Base-by-base conservation (phyloP, 2,113 vertebrate species). In the Protobothrops mucrosquamatus region DNA sequence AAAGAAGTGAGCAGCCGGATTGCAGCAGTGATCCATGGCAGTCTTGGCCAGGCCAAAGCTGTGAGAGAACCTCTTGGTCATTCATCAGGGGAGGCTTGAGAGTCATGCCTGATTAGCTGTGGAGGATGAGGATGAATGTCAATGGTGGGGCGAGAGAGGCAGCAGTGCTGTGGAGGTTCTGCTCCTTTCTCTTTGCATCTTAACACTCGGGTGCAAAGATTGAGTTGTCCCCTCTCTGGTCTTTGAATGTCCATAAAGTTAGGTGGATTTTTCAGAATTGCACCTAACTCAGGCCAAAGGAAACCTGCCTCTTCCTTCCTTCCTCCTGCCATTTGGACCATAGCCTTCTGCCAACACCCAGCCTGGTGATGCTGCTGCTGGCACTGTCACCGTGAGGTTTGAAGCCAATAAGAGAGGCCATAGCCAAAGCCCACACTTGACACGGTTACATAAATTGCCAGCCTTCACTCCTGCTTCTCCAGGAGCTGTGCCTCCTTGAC, bases 191-290 rank as follows among this genome's bases (percentile, higher is more conserved):
- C 61, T 54, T n/a, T 86, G 8, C 52, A 48, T 43, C 15, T 0
- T 11, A 6, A 92, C 92, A 34, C 93, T 93, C 0, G 43, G 90
- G 56, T 48, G 95, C 92, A 0, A 95, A 39, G 10, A 51, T 39
- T 2, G 94, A 0, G 51, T 61, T 22, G 8, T 46, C 87, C 39
- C 92, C 81, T 57, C 64, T 93, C 81, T 93, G 92, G 85, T 95
- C 95, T n/a, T 96, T 10, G 20, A 34, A 15, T 95, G 61, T 95
- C 96, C 12, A 95, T 81, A 39, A 95, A 34, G 15, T 51, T 39
- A 20, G 2, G n/a, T 39, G 18, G 69, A 22, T 39, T 81, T 81
- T 81, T 48, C 69, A 34, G 69, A 39, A 22, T 20, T 81, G 69
- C 39, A 95, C 95, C 1, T 55, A 1, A 1, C 39, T 22, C 7